Conservation (phyloP, 2,113 vertebrate species). For the Columba livia region DNA sequence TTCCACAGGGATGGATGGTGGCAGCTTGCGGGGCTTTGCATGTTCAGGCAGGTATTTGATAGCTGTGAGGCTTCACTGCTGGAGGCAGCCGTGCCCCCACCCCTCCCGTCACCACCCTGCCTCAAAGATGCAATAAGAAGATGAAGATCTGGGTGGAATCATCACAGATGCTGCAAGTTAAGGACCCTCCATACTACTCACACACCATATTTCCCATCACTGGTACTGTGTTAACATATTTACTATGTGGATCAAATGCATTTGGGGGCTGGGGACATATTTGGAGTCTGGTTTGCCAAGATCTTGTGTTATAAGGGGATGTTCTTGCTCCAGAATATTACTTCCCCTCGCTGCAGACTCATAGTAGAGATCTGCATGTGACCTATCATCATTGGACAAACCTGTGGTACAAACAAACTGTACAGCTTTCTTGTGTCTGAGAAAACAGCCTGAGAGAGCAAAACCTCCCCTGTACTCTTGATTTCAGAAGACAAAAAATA, state of each 20-base stretch:
- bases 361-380: not conserved
- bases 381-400: not conserved
- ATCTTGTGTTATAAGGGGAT: not conserved
- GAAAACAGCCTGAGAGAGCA: not conserved
- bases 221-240: not conserved
- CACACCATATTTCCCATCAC: not conserved
- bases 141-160: not conserved
- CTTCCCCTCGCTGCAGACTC: not conserved
- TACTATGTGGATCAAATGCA: not conserved
- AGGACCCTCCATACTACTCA: not conserved
- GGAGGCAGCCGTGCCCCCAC: not conserved
- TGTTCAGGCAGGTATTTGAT: not conserved
- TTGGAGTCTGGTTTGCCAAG: not conserved
- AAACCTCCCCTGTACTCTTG: not conserved
- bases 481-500: not conserved
- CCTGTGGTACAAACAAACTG: not conserved
- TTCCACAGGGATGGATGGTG: not conserved
- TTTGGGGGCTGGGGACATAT: not conserved
- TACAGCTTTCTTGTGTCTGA: accelerated
- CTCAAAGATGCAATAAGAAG: not conserved
- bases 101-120: not conserved
- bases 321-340: not conserved
- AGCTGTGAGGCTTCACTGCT: not conserved
- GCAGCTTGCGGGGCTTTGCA: not conserved
- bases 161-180: not conserved